Evolutionary conservation across 2,888 invertebrate species (phyloP), one percentile per base, ranked within the genome.

Genomic region (Leptogaster cylindrica): DNA sequence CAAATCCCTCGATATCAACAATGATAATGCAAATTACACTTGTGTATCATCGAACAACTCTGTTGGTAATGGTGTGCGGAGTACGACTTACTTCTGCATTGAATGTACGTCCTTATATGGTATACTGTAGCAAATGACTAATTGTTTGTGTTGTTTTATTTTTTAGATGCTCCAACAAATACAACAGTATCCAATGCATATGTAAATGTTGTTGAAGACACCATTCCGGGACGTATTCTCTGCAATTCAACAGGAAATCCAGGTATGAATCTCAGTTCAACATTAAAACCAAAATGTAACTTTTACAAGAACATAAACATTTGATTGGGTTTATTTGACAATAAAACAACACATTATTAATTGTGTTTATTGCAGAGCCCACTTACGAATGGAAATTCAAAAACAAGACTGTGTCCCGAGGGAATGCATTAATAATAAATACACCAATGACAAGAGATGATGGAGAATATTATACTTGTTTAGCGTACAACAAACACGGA

Each of bases 11-110:
- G 91, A 92, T 76, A 87, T 91, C 65, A 83, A 87, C 55, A 85
- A 86, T 5, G 92, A 93, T 81, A 90, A 90, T 72, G 89, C 90
- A 55, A 88, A 89, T 78, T 95, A 94, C 81, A 91, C 91, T 23
- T 95, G 95, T 80, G 85, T 88, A 71, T 93, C 93, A 69, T 89
- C 89, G 3, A 82, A 85, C 44, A 93, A 93, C 79, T 84, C 85
- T 3, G 90, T 91, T 51, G 94, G 95, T 0, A 83, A 87, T 0
- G 89, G 92, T 2, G 93, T 95, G 70, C 88, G 88, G 74, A 92
- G 91, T 77, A 89, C 89, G 66, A 93, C 93, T 39, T 88, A 89
- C 76, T 92, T 95, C 75, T 90, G 91, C 69, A 92, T 95, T 18
- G 94, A 95, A 82, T 95, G 95, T 95, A 79, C 89, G 92, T 87